Evolutionary conservation across 2,113 vertebrate species (phyloP), one percentile per base, ranked within the genome.

Genomic region (Salvator merianae): DNA sequence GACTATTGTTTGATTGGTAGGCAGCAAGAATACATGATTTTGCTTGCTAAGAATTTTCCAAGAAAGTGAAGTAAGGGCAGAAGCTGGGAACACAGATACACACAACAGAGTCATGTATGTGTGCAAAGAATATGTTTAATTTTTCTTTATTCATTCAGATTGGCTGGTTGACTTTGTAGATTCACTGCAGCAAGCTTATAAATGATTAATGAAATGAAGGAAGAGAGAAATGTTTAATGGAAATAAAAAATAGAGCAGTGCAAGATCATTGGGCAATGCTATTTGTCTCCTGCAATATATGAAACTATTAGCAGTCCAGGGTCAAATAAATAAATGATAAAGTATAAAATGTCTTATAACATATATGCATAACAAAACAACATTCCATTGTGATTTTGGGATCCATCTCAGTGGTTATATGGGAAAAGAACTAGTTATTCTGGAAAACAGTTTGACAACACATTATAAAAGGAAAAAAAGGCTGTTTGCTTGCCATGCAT

Each of bases 181-280:
- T 69, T 65, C 8, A 32, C 13, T 63, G 28, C 63, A 86, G 38
- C 70, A 14, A 47, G 43, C 68, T 78, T 89, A 28, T 75, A 83
- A 77, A 71, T 85, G 77, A 88, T 80, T 78, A 87, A 72, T 72
- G 18, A 88, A 65, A 28, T 62, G 82, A 18, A 38, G 87, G 72
- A 62, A 53, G 87, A 68, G 18, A 3, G 53, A 53, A 24, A 0
- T n/a, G 50, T 79, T 83, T 30, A 24, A 75, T 69, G 53, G 62
- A 38, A 53, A 43, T 47, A 78, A 30, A 65, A 36, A 32, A 71
- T 68, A 4, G 38, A 79, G n/a, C 55, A 24, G 16, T 34, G 22
- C 13, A 40, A 55, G 40, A 4, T 13, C 4, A 30, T 8, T 8
- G 20, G 71, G 30, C 22, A 59, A 22, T 68, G 20, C 22, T 73